Percentiles rank a stretch among this genome's conserved stretches.
These are phyloP conservation scores for Proteles cristata DNA, from an alignment of 2,113 vertebrate genomes.

Conservation along the genomic window DNA sequence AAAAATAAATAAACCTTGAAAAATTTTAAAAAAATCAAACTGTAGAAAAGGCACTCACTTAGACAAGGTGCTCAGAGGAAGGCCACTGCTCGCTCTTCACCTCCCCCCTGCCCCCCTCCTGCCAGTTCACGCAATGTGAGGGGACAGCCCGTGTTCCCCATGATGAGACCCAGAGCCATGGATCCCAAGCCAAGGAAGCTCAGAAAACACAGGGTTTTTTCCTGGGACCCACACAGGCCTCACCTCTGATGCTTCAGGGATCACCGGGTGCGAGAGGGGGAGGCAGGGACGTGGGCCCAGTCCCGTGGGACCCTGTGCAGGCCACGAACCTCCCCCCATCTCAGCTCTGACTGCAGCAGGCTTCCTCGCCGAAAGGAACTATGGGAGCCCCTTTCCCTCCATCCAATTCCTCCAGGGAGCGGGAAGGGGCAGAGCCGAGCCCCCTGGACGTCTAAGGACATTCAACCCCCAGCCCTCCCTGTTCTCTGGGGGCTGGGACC, in stretches of 20 bases:
- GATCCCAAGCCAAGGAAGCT: background rate
- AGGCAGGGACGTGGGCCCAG: background rate
- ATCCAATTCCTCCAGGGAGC: background rate
- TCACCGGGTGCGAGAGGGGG: background rate
- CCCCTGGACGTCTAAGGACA: background rate
- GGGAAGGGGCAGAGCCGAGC: background rate
- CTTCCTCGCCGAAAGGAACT: background rate
- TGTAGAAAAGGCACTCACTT: background rate
- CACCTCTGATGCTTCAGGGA: background rate
- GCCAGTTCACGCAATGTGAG: background rate
- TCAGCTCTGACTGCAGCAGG: background rate
- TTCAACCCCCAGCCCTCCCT: background rate
- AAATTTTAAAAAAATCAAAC: background rate
- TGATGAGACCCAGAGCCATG: background rate
- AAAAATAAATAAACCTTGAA: too few species aligned
- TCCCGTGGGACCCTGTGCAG: too few species aligned
- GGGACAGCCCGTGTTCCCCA: background rate
- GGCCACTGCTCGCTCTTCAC: rapidly evolving
- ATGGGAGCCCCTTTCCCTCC: background rate
- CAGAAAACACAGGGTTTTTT: background rate
- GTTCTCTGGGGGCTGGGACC: background rate
- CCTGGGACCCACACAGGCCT: background rate
- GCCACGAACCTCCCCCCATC: background rate
- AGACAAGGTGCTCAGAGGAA: background rate
- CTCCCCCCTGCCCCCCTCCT: background rate